Evolutionary conservation across 92 coral and sea anemone genomes (phyloP), one percentile per base, ranked within the genome.

Genomic region (Phenganax stokvisi): DNA sequence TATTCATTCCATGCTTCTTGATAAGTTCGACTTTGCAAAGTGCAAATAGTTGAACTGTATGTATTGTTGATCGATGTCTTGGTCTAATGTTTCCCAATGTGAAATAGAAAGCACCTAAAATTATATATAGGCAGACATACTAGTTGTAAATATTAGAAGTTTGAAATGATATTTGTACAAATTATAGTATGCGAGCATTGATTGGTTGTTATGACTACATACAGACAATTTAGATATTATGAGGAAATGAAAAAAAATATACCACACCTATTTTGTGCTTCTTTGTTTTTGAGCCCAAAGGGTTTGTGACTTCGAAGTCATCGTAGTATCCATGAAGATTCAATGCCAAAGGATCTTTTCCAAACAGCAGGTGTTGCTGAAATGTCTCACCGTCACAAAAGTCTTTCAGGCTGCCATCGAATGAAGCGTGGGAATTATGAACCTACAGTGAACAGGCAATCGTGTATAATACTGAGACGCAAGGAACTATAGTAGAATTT

Each of bases 241-340:
- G 25, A 20, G 25, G 25, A 37, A 37, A 37, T 37, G 5, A 37
- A 37, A 37, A 37, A 37, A 37, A 59, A 59, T 37, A 37, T 37
- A 37, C 47, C 5, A 37, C 47, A 88, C 90, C 90, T 52, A 88
- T 25, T 71, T 88, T 85, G 25, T 85, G 88, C 27, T 83, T 85
- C 58, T 84, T 88, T 64, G 94, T 88, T 83, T 86, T 90, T 53
- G 90, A 86, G 54, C 94, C 94, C 54, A 88, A 87, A 5, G 93
- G 88, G 75, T 91, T 91, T 11, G 92, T 85, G 3, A 87, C 90
- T 89, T 89, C 86, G 70, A 91, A 89, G 29, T 91, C 91, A 81
- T 91, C 89, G 66, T 77, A 91, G 72, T 89, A 91, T 55, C 90
- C 83, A 72, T 91, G 90, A n/a, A 89, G 80, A 13, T 85, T 54